Base-by-base conservation (phyloP, 2,888 invertebrate species). In the Pantelozetes paolii region DNA sequence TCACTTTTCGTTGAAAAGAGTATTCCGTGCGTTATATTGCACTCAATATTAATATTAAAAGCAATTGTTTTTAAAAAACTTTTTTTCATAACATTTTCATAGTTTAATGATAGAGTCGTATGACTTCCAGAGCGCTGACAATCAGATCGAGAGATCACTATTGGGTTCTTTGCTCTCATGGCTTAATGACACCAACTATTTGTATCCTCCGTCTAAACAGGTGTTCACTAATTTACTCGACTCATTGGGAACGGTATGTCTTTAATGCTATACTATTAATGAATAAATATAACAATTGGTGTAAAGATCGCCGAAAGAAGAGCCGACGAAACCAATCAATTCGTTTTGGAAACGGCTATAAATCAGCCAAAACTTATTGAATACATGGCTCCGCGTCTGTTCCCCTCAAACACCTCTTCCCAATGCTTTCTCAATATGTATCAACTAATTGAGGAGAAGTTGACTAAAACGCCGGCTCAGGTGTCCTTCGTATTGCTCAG, bases 401-500 rank as follows among this genome's bases (percentile, higher is more conserved):
- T 54, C 1, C 76, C 76, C 0, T 71, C 74, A 0, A 64, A 71
- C 36, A 73, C 54, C 5, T 67, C 73, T 3, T 26, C 73, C 6
- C n/a, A 71, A 32, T 67, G 71, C 23, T 76, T 76, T 23, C 48
- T 76, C 1, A 23, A 67, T 26, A 76, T 76, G 76, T 76, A 76
- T 50, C 28, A 59, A 59, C 36, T 76, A 2, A 74, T 76, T 72
- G 45, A 74, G 18, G 18, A 64, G 26, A 74, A 72, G 30, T 45
- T 76, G 6, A 32, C 50, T 13, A 62, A 64, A 23, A 72, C 76
- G 3, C 72, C 76, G 15, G 23, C 70, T 28, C 71, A 76, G 23
- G 72, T 71, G 18, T 45, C 74, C 8, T 76, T 76, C n/a, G 76
- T 76, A 15, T 26, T 76, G 15, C 36, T 76, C 9, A 76, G 76